Base-by-base conservation (phyloP, 2,888 invertebrate species). In the Tipula helvola region DNA sequence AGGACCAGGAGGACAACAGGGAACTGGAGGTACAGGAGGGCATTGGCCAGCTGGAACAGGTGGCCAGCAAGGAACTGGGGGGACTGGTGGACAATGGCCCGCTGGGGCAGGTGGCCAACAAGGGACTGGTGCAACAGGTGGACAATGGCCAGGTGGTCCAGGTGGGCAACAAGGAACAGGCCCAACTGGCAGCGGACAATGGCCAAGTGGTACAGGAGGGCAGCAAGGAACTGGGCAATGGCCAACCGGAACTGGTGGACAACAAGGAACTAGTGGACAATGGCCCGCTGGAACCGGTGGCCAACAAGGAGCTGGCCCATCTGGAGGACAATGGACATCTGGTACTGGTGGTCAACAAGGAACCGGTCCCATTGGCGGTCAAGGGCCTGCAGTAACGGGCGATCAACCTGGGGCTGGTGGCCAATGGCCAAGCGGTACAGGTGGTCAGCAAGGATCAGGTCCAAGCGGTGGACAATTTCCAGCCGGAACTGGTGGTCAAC, bases 161-260 rank as follows among this genome's bases (percentile, higher is more conserved):
- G 28, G 28, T 12, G 44, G 44, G 1, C 36, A 36, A 3, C 85
- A 13, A 12, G 85, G 85, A 42, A 10, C 0, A 16, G 41, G 85
- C 2, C 12, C 28, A 84, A 39, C 84, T 1, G 84, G 86, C 12
- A 47, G 71, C 16, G 87, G 87, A 41, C 47, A 84, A 7, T 87
- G 88, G 4, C 88, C 88, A 0, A 87, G 87, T 13, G 88, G 88
- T 36, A 39, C 86, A 13, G 87, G 88, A n/a, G 88, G 36, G 1
- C 36, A 86, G n/a, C 44, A n/a, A 28, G 18, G 52, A 13, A 47
- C 18, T n/a, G 28, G 28, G 13, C 39, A 18, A 83, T 83, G 86
- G 16, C 86, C 87, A 44, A 18, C 57, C 10, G 41, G 83, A 13
- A 87, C 87, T 28, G 44, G 87, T 16, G 88, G 87, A 42, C 42